These are phyloP conservation scores for Platysternon megacephalum DNA, from an alignment of 2,113 vertebrate genomes.

Conservation along the genomic window DNA sequence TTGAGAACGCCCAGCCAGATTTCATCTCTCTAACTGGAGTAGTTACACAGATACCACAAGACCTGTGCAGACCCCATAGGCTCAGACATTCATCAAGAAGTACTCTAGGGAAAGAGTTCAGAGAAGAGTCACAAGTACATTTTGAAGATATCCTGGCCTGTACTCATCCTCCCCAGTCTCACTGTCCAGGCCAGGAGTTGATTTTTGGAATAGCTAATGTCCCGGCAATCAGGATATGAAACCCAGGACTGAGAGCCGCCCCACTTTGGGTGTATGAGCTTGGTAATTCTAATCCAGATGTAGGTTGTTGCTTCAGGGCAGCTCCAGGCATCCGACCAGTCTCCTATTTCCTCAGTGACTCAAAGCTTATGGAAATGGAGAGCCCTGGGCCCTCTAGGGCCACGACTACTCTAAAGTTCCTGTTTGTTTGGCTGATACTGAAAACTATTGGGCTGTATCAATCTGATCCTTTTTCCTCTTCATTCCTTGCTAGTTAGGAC, in stretches of 20 bases:
- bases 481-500: neutral
- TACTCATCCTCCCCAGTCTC: neutral
- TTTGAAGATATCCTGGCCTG: neutral
- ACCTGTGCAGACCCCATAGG: neutral
- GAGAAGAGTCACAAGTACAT: neutral
- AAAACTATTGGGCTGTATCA: neutral
- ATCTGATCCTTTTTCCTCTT: neutral
- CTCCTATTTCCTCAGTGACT: fast-evolving
- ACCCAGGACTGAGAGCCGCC: neutral
- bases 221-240: neutral
- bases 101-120: neutral
- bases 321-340: neutral
- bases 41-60: neutral
- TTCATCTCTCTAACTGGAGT: neutral
- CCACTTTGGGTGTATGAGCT: neutral
- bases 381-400: neutral
- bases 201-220: neutral
- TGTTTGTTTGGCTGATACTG: too few relatives aligned
- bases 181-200: neutral
- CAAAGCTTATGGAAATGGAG: neutral
- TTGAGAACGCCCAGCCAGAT: neutral
- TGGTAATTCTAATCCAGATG: neutral
- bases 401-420: fast-evolving
- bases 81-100: neutral
- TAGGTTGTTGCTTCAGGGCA: neutral